Conservation (phyloP, 2,888 invertebrate species). For the Diarsia mendica region DNA sequence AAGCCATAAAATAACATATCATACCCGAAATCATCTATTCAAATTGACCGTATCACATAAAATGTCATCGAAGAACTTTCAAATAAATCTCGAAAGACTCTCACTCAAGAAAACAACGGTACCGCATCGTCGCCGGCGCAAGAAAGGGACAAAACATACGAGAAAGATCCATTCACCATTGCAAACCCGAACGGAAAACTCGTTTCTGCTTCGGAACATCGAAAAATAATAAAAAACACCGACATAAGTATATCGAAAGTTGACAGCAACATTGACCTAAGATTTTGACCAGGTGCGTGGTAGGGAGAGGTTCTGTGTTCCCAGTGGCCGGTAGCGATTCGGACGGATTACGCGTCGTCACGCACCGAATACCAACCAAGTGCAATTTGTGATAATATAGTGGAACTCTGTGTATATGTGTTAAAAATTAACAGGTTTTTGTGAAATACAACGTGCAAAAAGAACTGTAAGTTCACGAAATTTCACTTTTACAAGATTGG, state of each 20-base stretch:
- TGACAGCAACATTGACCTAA: slow-evolving; percentile 57
- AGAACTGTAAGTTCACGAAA: slow-evolving; percentile 52
- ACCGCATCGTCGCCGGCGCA: slow-evolving; percentile 71
- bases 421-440: slow-evolving; percentile 58
- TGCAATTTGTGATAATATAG: slow-evolving; percentile 54
- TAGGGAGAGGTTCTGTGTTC: slow-evolving; percentile 39
- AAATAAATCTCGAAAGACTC: slow-evolving; percentile 61
- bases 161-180: slow-evolving; percentile 76
- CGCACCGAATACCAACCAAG: slow-evolving; percentile 60
- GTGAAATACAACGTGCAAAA: slow-evolving; percentile 58
- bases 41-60: slow-evolving; percentile 62
- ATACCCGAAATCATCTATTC: slow-evolving; percentile 50
- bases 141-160: slow-evolving; percentile 72
- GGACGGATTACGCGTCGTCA: slow-evolving; percentile 62
- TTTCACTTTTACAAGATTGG: slow-evolving; percentile 65
- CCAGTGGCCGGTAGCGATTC: slow-evolving; percentile 41
- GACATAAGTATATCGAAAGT: slow-evolving; percentile 68
- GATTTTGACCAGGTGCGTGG: slow-evolving; percentile 51
- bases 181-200: slow-evolving; percentile 73
- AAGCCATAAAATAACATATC: slow-evolving; percentile 55
- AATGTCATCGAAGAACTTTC: slow-evolving; percentile 63
- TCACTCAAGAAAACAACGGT: slow-evolving; percentile 63
- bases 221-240: slow-evolving; percentile 61
- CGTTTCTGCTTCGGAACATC: slow-evolving; percentile 66
- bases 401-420: slow-evolving; percentile 63